A percentile compares a stretch with the other conserved stretches of the same genome.
Conservation (phyloP, 2,113 vertebrate genomes). For the Nannospalax galili region DNA sequence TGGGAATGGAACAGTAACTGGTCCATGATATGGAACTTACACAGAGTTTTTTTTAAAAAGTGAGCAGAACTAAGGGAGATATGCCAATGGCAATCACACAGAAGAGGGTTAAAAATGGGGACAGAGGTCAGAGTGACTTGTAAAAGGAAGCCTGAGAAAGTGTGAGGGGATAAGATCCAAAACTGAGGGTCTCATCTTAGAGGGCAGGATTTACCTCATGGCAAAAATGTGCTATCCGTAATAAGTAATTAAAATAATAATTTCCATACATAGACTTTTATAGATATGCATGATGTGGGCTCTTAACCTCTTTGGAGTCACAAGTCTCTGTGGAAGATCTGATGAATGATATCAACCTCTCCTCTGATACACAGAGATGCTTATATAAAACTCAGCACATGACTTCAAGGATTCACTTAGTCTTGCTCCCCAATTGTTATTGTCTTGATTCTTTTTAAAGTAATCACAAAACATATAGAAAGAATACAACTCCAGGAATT, state of each 20-base stretch:
- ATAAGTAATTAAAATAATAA: background rate
- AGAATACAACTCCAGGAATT: background rate
- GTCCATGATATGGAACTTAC: background rate
- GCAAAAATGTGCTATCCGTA: constrained; percentile 3
- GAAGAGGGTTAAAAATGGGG: too few relatives aligned
- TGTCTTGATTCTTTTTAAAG: constrained; percentile 8
- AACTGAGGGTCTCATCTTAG: background rate
- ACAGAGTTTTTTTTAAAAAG: too few relatives aligned
- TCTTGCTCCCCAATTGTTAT: background rate
- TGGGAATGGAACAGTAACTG: background rate
- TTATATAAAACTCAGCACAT: background rate
- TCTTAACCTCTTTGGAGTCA: constrained; percentile 26
- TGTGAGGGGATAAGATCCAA: background rate
- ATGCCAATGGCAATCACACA: too few relatives aligned
- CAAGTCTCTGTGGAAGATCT: background rate
- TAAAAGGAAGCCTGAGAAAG: background rate
- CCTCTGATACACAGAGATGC: constrained; percentile 36
- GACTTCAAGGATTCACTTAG: background rate
- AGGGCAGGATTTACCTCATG: background rate
- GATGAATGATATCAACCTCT: background rate
- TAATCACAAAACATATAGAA: background rate
- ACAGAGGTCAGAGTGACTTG: too few relatives aligned
- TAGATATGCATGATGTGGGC: background rate
- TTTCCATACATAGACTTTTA: too few relatives aligned
- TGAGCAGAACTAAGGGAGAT: too few relatives aligned